phyloP scores from a whole-genome alignment of 1,140 invertebrate genomes.

The Andricus grossulariae region DNA sequence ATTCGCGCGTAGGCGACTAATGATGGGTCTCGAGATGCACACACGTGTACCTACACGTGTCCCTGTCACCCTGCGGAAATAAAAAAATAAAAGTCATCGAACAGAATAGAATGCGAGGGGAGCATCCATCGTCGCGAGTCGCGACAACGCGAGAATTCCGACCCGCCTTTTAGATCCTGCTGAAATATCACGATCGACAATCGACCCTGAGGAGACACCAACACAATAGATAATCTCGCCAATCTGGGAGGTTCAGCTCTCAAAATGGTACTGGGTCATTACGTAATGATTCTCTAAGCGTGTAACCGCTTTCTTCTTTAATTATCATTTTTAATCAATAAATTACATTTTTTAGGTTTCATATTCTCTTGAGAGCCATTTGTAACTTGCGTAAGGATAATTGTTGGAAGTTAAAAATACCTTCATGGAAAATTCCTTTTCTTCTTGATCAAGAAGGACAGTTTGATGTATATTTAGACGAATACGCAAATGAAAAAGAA shows the following conservation, averaged over 20 bases:
- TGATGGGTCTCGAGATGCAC: constrained; percentile 36
- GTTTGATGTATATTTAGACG: too few relatives aligned
- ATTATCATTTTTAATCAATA: constrained; percentile 18
- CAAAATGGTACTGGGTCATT: constrained; percentile 29
- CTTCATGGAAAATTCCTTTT: too few relatives aligned
- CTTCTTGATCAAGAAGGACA: too few relatives aligned
- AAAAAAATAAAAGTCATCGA: constrained; percentile 27
- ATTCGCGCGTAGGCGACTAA: constrained; percentile 41
- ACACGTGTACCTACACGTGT: constrained; percentile 43
- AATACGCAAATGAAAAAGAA: too few relatives aligned
- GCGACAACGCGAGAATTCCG: constrained; percentile 27
- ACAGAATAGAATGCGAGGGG: constrained; percentile 41
- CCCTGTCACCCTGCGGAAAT: constrained; percentile 31
- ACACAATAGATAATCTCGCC: constrained; percentile 22
- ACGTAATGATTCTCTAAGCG: constrained; percentile 4
- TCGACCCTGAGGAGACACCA: constrained; percentile 26
- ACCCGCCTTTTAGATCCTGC: constrained; percentile 24
- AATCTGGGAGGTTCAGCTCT: not conserved
- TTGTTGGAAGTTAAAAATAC: too few relatives aligned
- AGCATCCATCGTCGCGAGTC: constrained; percentile 21
- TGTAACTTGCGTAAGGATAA: too few relatives aligned
- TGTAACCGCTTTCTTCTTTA: not conserved
- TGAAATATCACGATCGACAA: constrained; percentile 31
- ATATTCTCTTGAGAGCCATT: too few relatives aligned
- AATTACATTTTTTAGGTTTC: not conserved